Percentiles rank a stretch among this genome's conserved stretches.
phyloP scores from a whole-genome alignment of 2,113 vertebrate species.

The Alligator sinensis region DNA sequence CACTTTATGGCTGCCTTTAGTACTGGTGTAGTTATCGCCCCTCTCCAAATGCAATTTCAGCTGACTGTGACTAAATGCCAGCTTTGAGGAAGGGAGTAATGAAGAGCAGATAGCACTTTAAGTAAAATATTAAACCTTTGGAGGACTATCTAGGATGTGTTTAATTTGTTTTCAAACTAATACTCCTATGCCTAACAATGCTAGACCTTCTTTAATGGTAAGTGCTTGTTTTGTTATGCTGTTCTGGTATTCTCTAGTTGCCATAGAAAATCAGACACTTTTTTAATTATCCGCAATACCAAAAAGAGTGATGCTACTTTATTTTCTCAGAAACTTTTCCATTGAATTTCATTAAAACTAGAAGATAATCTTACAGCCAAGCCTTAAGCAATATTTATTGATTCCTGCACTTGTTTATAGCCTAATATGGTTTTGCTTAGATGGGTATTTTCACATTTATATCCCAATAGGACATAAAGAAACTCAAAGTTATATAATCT shows the following conservation, averaged over 20 bases:
- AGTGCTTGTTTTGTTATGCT: constrained; percentile 32
- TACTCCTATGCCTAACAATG: constrained; percentile 55
- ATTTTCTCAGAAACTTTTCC: not conserved
- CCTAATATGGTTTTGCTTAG: constrained; percentile 8
- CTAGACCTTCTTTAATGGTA: constrained; percentile 60
- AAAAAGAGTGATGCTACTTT: constrained; percentile 32
- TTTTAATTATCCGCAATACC: constrained; percentile 66
- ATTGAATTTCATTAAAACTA: constrained; percentile 43
- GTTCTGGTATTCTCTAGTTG: constrained; percentile 46
- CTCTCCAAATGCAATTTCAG: constrained; percentile 81
- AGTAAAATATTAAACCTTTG: constrained; percentile 68
- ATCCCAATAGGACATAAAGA: not conserved
- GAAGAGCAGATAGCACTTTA: constrained; percentile 62
- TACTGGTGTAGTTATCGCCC: constrained; percentile 80
- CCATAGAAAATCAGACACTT: constrained; percentile 38
- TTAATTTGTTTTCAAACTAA: constrained; percentile 75
- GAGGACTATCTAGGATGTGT: constrained; percentile 47
- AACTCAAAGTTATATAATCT: not conserved
- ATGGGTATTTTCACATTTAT: constrained; percentile 4
- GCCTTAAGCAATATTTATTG: constrained; percentile 24
- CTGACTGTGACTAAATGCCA: constrained; percentile 78
- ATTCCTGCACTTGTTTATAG: not conserved
- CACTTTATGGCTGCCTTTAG: constrained; percentile 79
- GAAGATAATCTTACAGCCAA: constrained; percentile 23
- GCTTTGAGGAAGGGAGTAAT: constrained; percentile 68